These are phyloP conservation scores for Tokudaia muenninki DNA, from an alignment of 2,797 vertebrate species.

Conservation along the genomic window DNA sequence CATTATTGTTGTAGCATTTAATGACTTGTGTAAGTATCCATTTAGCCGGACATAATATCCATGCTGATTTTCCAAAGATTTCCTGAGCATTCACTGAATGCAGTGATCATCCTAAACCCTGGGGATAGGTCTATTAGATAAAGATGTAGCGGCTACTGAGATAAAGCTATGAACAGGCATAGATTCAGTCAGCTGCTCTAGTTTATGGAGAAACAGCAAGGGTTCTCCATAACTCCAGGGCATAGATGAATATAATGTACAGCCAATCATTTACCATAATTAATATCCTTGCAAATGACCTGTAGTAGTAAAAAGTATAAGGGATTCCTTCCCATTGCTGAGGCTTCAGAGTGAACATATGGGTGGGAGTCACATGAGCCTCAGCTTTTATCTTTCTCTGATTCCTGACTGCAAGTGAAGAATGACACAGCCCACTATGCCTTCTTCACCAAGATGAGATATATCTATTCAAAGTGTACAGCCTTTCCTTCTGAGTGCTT, in stretches of 20 bases:
- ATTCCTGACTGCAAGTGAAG: not conserved
- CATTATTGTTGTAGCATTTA: constrained; percentile 24
- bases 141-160: not conserved
- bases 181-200: not conserved
- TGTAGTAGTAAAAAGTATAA: not conserved
- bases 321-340: not conserved
- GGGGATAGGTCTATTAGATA: not conserved
- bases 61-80: constrained; percentile 43
- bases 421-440: not conserved
- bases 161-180: not conserved
- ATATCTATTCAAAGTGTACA: not conserved
- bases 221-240: too few species aligned
- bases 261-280: not conserved
- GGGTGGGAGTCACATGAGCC: too few species aligned
- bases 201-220: not conserved
- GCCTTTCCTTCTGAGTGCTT: not conserved
- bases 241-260: not conserved
- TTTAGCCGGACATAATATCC: constrained; percentile 66
- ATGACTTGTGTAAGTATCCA: constrained; percentile 27
- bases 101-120: not conserved
- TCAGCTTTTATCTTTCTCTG: not conserved
- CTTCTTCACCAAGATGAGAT: not conserved
- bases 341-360: not conserved
- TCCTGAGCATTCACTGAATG: constrained; percentile 52
- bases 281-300: not conserved